Conservation (phyloP, 2,113 vertebrate genomes). For the Mastomys coucha region DNA sequence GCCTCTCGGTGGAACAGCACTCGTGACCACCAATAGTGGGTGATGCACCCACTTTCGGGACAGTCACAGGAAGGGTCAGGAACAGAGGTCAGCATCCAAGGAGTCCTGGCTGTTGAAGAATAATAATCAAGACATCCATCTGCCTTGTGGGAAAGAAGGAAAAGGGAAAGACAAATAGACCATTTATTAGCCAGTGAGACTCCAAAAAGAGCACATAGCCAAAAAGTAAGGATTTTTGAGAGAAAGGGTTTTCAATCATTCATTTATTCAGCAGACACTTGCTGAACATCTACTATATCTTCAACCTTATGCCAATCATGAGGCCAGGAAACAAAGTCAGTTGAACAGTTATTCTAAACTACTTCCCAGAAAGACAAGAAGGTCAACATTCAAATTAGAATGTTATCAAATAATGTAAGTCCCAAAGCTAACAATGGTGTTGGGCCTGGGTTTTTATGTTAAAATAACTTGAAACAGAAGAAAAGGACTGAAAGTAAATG, state of each 20-base stretch:
- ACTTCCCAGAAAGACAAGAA: background rate
- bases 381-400: background rate
- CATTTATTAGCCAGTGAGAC: background rate
- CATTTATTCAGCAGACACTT: background rate
- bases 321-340: background rate
- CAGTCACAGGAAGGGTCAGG: too few relatives aligned
- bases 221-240: background rate
- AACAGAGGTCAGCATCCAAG: background rate
- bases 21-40: background rate
- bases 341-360: background rate
- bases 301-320: too few relatives aligned
- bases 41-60: background rate
- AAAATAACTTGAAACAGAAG: background rate
- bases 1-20: rapidly evolving
- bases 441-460: background rate
- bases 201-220: background rate
- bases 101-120: rapidly evolving
- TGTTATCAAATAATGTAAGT: background rate
- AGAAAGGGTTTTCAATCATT: background rate
- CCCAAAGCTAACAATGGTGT: background rate
- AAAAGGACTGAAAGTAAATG: background rate
- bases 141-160: background rate
- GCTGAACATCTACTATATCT: background rate
- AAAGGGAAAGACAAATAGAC: background rate
- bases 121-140: background rate